Evolutionary conservation across 1,140 invertebrate species (phyloP).

Genomic region (Ceratoteleas bidentatus): DNA sequence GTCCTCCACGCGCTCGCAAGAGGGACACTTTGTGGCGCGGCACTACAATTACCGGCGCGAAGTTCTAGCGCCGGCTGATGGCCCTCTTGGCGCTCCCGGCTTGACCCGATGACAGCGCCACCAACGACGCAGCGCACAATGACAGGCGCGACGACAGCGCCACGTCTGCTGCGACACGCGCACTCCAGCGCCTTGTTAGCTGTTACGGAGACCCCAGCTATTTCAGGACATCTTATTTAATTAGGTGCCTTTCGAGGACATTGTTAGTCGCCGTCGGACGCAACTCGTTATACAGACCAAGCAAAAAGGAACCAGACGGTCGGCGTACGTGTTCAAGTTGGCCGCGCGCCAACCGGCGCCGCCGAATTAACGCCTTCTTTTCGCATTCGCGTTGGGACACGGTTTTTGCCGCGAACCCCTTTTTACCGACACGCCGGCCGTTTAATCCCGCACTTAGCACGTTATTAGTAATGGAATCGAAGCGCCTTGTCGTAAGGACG

Average conservation of each 20-base stretch:
- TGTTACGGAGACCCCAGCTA: conserved; percentile 59
- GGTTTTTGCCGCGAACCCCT: too few species aligned
- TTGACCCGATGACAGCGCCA: conserved; percentile 69
- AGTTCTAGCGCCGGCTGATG: conserved; percentile 70
- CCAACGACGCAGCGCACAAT: conserved; percentile 54
- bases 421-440: too few species aligned
- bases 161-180: conserved; percentile 29
- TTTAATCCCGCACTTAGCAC: conserved; percentile 30
- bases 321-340: conserved; percentile 79
- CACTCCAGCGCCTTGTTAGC: conserved; percentile 75
- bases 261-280: conserved; percentile 75
- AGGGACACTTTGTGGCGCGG: conserved; percentile 61
- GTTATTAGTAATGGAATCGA: conserved; percentile 55
- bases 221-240: conserved; percentile 80
- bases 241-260: conserved; percentile 77
- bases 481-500: conserved; percentile 34
- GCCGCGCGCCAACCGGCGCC: conserved; percentile 70
- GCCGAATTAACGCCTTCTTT: conserved; percentile 68
- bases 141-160: conserved; percentile 46
- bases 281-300: conserved; percentile 65
- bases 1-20: too few species aligned
- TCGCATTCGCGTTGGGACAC: too few species aligned
- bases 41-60: conserved; percentile 77
- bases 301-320: conserved; percentile 55
- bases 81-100: conserved; percentile 70